Conservation (phyloP, 2,797 vertebrate species). For the Diplodus sargus region DNA sequence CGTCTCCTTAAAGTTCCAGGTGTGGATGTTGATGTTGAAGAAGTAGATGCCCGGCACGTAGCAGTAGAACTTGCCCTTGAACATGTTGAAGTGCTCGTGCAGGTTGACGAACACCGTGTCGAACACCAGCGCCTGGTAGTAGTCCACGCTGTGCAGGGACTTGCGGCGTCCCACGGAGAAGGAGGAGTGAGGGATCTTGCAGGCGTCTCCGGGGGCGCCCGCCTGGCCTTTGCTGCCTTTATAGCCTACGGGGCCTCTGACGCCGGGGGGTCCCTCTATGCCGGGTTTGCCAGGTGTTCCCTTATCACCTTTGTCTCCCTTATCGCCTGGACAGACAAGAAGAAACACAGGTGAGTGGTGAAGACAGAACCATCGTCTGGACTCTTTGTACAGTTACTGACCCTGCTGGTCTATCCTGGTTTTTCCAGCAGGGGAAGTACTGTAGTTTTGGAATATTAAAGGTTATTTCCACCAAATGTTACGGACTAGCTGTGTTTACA, state of each 20-base stretch:
- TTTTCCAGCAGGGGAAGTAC: no score
- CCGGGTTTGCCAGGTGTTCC: conserved; percentile 90
- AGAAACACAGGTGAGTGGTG: not conserved
- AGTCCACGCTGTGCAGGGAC: conserved; percentile 91
- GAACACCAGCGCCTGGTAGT: conserved; percentile 91
- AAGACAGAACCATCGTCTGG: not conserved
- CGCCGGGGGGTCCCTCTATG: conserved; percentile 86
- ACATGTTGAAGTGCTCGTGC: conserved; percentile 93
- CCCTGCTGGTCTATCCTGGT: no score
- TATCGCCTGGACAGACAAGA: conserved; percentile 86
- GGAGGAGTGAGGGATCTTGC: conserved; percentile 87
- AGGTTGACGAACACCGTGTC: conserved; percentile 94
- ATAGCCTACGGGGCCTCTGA: conserved; percentile 83
- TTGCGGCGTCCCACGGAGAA: conserved; percentile 94
- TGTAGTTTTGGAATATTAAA: no score
- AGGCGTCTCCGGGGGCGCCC: conserved; percentile 88
- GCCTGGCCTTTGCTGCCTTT: conserved; percentile 91
- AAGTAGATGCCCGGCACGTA: conserved; percentile 90
- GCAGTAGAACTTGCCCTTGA: conserved; percentile 90
- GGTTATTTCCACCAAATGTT: no score
- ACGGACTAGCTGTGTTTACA: no score
- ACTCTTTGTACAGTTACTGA: no score
- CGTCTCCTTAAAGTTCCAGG: conserved; percentile 98
- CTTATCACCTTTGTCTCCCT: conserved; percentile 90
- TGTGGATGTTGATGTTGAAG: conserved; percentile 95